Evolutionary conservation across 2,888 invertebrate species (phyloP), one percentile per base, ranked within the genome.

Genomic region (Drosophila cyrtoloma): DNA sequence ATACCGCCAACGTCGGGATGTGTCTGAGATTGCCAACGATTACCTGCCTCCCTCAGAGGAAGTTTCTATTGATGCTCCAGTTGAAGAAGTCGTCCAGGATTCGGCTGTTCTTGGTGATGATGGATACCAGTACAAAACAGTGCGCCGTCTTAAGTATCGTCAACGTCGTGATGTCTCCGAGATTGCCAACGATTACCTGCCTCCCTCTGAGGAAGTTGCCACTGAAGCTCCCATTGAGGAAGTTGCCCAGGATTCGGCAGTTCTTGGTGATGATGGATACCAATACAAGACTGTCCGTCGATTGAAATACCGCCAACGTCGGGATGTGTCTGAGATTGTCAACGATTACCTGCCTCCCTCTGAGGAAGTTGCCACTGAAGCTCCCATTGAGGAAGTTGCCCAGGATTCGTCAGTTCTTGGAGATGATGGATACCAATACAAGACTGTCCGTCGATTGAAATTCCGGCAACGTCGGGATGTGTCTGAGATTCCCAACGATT

Each of bases 231-330:
- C 80, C 0, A 7, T 66, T 16, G 75, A 75, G 7, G 74, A 88
- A 61, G 71, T 39, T 1, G 73, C 67, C 7, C 77, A 84, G 44
- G 77, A 78, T 0, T 59, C 81, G 0, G 83, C 84, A 50, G 71
- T 72, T 1, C 73, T 88, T 0, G 75, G 64, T n/a, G 75, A 62
- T n/a, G 81, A 86, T 81, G 88, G 88, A 1, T 88, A 87, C 70
- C 72, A 81, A 26, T 91, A 90, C 58, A 91, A 89, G 56, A 88
- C 83, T 2, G 80, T 89, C 0, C 82, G 89, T 5, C 81, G 84
- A 3, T 58, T 85, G 6, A 89, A 84, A 33, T 87, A 80, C 30
- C 77, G 91, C 9, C 70, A 74, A 1, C 89, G 90, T 37, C 84
- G 88, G 37, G 86, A 87, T 78, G 87, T 87, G 0, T 75, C 79